Conservation (phyloP, 2,888 invertebrate genomes). For the Trypoxylon attenuatum region DNA sequence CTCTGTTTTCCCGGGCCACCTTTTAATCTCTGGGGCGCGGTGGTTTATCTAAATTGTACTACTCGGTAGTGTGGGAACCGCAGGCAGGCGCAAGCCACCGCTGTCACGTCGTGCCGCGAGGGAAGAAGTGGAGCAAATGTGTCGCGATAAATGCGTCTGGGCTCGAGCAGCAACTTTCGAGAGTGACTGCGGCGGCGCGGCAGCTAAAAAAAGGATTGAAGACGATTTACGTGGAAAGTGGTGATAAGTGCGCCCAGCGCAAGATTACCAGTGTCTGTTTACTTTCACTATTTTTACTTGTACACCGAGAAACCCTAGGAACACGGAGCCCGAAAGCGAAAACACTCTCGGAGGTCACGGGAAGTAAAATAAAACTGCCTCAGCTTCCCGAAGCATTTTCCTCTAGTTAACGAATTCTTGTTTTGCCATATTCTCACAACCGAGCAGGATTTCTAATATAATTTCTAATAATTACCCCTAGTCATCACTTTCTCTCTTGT, state of each 20-base stretch:
- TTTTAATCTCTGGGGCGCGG: slow-evolving; percentile 44
- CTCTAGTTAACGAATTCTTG: too few relatives aligned
- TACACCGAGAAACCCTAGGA: neutral
- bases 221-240: slow-evolving; percentile 35
- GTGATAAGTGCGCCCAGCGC: slow-evolving; percentile 19
- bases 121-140: slow-evolving; percentile 41
- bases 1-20: slow-evolving; percentile 44
- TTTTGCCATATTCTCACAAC: too few relatives aligned
- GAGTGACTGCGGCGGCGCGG: slow-evolving; percentile 24
- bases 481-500: neutral
- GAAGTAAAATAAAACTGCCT: too few relatives aligned
- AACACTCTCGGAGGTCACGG: neutral
- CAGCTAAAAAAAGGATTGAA: slow-evolving; percentile 36
- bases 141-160: slow-evolving; percentile 44
- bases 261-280: neutral
- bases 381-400: too few relatives aligned
- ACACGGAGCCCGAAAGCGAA: neutral
- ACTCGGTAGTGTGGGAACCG: slow-evolving; percentile 48
- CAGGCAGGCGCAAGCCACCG: slow-evolving; percentile 5
- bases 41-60: slow-evolving; percentile 50
- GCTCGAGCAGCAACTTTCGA: slow-evolving; percentile 25
- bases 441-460: too few relatives aligned
- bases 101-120: slow-evolving; percentile 33
- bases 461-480: too few relatives aligned
- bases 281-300: neutral